Conservation (phyloP, 2,888 invertebrate species). For the Drosophila vallismaia region DNA sequence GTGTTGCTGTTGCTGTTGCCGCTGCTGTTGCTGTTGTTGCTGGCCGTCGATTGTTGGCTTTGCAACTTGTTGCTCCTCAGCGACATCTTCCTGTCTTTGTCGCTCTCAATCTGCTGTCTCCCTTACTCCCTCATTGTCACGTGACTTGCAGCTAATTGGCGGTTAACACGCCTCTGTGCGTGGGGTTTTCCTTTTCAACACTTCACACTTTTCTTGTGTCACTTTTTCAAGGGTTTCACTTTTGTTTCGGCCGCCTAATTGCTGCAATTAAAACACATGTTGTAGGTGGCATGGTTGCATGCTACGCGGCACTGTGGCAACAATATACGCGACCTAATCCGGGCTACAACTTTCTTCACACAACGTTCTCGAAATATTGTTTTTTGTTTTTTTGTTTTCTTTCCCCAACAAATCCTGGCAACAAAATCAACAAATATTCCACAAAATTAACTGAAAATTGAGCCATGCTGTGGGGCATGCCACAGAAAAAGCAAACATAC, state of each 20-base stretch:
- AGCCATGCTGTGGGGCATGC: constrained; percentile 15
- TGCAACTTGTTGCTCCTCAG: constrained; percentile 82
- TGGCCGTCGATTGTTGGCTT: constrained; percentile 50
- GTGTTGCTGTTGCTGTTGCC: constrained; percentile 41
- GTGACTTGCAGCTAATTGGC: constrained; percentile 56
- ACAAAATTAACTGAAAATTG: constrained; percentile 64
- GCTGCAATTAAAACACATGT: constrained; percentile 66
- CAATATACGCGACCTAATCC: constrained; percentile 14
- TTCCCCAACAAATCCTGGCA: no score
- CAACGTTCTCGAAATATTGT: not conserved
- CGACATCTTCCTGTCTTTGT: constrained; percentile 72
- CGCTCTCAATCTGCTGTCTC: not conserved
- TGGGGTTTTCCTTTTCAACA: constrained; percentile 53
- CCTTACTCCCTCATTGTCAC: constrained; percentile 30
- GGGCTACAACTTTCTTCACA: constrained; percentile 24
- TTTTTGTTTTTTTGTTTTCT: not conserved
- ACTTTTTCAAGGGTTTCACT: constrained; percentile 58
- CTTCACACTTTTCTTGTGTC: constrained; percentile 48
- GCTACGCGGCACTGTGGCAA: constrained; percentile 4
- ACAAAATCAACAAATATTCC: not conserved
- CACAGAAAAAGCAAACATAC: constrained; percentile 38
- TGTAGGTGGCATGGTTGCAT: constrained; percentile 29
- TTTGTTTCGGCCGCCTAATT: constrained; percentile 59
- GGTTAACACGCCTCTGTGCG: constrained; percentile 54
- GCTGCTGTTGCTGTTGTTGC: constrained; percentile 57